These are phyloP conservation scores for Cololabis saira DNA, from an alignment of 2,113 vertebrate species.

Conservation along the genomic window DNA sequence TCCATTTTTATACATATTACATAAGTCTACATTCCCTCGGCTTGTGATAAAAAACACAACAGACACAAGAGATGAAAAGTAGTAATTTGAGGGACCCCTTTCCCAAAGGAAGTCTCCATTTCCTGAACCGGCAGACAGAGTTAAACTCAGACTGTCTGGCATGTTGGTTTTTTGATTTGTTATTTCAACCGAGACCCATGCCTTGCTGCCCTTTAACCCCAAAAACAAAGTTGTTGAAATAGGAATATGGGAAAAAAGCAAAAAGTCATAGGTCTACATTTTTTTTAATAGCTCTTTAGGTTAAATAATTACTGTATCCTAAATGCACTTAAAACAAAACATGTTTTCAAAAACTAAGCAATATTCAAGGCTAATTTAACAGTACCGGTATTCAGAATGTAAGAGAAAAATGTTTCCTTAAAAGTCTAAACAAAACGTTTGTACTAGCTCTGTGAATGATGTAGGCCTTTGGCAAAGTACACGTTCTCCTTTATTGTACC, in stretches of 20 bases:
- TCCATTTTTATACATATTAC: conserved; percentile 40
- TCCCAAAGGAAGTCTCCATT: conserved; percentile 32
- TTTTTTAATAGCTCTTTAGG: no score
- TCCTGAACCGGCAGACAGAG: conserved; percentile 39
- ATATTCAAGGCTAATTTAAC: no score
- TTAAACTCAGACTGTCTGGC: conserved; percentile 40
- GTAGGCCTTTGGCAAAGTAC: neutral
- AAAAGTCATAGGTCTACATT: neutral
- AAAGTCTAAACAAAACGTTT: no score
- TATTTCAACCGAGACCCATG: neutral
- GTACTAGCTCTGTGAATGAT: neutral
- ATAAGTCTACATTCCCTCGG: conserved; percentile 36
- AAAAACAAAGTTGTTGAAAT: neutral
- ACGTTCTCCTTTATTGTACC: neutral
- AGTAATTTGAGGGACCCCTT: conserved; percentile 8
- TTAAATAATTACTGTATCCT: neutral
- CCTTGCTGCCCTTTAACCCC: conserved; percentile 23
- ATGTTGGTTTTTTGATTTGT: conserved; percentile 19
- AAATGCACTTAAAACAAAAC: no score
- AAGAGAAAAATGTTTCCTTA: no score
- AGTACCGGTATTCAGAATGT: no score
- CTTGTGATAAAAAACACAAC: conserved; percentile 29
- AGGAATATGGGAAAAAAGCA: neutral
- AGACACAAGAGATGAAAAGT: conserved; percentile 45
- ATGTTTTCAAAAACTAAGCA: no score